Evolutionary conservation across 2,888 invertebrate species (phyloP).

Genomic region (Tholera decimalis): DNA sequence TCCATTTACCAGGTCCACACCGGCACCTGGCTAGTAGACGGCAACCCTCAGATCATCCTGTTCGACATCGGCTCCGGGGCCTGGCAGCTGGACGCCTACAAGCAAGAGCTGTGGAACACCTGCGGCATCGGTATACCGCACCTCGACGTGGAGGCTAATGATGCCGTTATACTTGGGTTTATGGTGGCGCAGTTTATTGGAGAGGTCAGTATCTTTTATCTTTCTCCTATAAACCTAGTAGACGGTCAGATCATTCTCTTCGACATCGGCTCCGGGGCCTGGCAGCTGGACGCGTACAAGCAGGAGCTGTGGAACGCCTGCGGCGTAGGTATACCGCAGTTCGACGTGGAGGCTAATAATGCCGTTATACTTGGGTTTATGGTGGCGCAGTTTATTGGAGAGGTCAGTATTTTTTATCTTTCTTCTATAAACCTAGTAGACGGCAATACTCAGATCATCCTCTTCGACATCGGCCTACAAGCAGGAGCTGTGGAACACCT

Average conservation of each 20-base stretch:
- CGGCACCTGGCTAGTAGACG: slow-evolving; percentile 99
- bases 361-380: slow-evolving; percentile 98
- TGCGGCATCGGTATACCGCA: slow-evolving; percentile 97
- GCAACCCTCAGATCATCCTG: slow-evolving; percentile 99
- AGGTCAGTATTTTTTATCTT: slow-evolving; percentile 89
- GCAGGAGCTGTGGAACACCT: slow-evolving; percentile 97
- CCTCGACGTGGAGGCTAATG: slow-evolving; percentile 98
- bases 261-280: slow-evolving; percentile 98
- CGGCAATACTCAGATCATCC: slow-evolving; percentile 94
- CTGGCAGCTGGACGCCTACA: slow-evolving; percentile 98
- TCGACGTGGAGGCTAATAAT: slow-evolving; percentile 99
- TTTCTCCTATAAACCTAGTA: no score
- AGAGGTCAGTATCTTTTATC: slow-evolving; percentile 92
- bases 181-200: slow-evolving; percentile 98
- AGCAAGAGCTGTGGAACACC: slow-evolving; percentile 98
- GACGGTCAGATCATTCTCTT: slow-evolving; percentile 95
- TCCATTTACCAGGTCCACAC: slow-evolving; percentile 94
- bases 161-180: slow-evolving; percentile 98
- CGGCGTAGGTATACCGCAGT: slow-evolving; percentile 97
- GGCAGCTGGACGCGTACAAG: slow-evolving; percentile 99
- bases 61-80: slow-evolving; percentile 99
- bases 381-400: slow-evolving; percentile 97
- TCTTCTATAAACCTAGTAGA: no score
- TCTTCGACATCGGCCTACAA: slow-evolving; percentile 99
- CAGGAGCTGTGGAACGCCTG: slow-evolving; percentile 97